Percentiles rank a stretch among this genome's conserved stretches.
Conservation (phyloP, 2,888 invertebrate species). For the Sinelater perroti region DNA sequence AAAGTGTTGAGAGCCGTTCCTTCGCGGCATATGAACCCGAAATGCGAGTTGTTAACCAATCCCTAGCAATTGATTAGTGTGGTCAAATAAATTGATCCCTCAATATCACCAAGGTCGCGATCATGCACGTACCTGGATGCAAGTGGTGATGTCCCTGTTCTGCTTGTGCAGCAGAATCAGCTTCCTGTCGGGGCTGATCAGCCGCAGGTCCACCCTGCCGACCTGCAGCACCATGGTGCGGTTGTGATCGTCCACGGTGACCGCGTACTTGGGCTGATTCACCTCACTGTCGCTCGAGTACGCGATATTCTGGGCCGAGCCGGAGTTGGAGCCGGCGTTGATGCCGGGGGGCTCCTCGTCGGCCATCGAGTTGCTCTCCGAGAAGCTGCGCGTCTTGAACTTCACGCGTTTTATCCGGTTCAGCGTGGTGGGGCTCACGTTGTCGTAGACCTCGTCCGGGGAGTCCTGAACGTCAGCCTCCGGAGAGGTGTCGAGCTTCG, state of each 20-base stretch:
- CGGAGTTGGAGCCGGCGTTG: slow-evolving; percentile 1
- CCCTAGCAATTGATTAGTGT: slow-evolving; percentile 64
- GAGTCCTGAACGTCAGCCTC: slow-evolving; percentile 23
- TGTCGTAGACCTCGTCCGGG: slow-evolving; percentile 32
- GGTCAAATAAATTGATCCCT: neutral
- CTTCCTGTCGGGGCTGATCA: slow-evolving; percentile 94
- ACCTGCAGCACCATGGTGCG: slow-evolving; percentile 94
- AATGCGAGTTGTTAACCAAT: slow-evolving; percentile 81
- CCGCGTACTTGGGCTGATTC: slow-evolving; percentile 22
- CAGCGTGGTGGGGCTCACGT: slow-evolving; percentile 30
- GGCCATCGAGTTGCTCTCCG: slow-evolving; percentile 22
- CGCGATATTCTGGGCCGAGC: slow-evolving; percentile 17
- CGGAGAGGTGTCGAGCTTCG: neutral
- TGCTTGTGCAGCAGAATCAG: slow-evolving; percentile 87
- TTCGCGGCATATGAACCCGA: slow-evolving; percentile 94
- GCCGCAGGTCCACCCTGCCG: slow-evolving; percentile 83
- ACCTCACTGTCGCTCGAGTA: slow-evolving; percentile 22
- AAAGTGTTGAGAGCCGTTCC: slow-evolving; percentile 66
- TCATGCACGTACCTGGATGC: slow-evolving; percentile 72
- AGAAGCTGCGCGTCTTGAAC: slow-evolving; percentile 33
- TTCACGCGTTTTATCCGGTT: slow-evolving; percentile 29
- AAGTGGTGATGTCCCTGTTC: slow-evolving; percentile 88
- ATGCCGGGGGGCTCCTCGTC: slow-evolving; percentile 12
- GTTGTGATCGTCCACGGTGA: slow-evolving; percentile 73
- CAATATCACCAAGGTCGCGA: too few relatives aligned